Evolutionary conservation across 2,888 invertebrate genomes (phyloP).

Genomic region (Ophonus ardosiacus): DNA sequence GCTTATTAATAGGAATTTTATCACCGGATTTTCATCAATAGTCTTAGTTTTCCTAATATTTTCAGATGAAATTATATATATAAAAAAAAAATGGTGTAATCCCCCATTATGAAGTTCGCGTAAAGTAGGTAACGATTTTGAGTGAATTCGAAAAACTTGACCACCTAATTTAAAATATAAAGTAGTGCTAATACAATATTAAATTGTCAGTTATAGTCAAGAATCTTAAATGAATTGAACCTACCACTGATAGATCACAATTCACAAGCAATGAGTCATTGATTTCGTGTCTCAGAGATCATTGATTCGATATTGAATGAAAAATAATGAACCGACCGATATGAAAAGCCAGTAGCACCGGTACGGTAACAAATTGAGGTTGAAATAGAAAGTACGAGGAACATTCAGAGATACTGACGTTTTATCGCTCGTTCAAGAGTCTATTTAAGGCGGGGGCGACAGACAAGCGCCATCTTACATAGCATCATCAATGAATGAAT

Average conservation of each 20-base stretch:
- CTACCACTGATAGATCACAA: neutral
- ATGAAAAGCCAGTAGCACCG: neutral
- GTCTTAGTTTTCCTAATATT: no score
- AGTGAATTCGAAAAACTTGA: no score
- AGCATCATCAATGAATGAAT: neutral
- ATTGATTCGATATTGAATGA: slow-evolving; percentile 32
- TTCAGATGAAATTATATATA: no score
- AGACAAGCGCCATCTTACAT: neutral
- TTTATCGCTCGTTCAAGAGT: neutral
- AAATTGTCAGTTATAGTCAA: neutral
- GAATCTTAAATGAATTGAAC: neutral
- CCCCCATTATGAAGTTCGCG: no score
- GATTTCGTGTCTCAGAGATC: neutral
- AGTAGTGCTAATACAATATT: no score
- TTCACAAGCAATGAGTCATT: slow-evolving; percentile 21
- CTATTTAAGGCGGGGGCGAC: neutral
- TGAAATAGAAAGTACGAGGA: slow-evolving; percentile 49
- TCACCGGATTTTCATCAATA: no score
- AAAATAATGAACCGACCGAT: slow-evolving; percentile 20
- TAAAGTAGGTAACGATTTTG: no score
- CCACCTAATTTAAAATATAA: no score
- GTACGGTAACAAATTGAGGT: slow-evolving; percentile 44
- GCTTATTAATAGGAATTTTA: no score
- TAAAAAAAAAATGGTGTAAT: no score
- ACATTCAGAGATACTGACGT: neutral